Evolutionary conservation across 2,888 invertebrate genomes (phyloP).

Genomic region (Andrena marginata): DNA sequence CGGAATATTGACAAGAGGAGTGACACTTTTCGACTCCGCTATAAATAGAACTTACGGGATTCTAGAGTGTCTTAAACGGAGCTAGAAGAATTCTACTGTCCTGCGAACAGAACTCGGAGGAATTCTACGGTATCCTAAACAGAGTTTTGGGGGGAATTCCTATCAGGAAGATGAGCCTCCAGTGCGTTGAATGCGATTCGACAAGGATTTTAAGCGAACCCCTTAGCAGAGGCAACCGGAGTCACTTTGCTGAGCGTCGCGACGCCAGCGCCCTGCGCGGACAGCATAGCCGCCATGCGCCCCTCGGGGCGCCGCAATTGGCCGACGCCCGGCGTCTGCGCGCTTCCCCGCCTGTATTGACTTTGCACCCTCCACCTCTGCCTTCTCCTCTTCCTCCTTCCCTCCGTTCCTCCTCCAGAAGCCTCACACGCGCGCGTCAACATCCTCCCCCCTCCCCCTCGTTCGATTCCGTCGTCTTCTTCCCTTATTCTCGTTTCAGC

Average conservation of each 20-base stretch:
- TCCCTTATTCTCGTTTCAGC: conserved; percentile 39
- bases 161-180: too few species aligned
- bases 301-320: conserved; percentile 71
- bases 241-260: conserved; percentile 2
- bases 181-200: neutral
- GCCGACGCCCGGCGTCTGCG: conserved; percentile 78
- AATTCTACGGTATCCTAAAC: too few species aligned
- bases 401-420: conserved; percentile 10
- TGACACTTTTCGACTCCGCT: too few species aligned
- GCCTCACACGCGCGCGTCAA: conserved; percentile 19
- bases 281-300: conserved; percentile 74
- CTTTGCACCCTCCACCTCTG: conserved; percentile 71
- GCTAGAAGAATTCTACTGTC: neutral
- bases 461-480: neutral
- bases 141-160: neutral
- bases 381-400: neutral
- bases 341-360: conserved; percentile 79
- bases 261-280: conserved; percentile 47
- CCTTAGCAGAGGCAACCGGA: neutral
- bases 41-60: too few species aligned
- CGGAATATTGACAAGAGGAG: neutral
- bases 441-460: too few species aligned
- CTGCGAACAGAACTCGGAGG: too few species aligned
- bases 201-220: neutral
- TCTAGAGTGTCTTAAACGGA: neutral